A percentile compares a stretch with the other conserved stretches of the same genome.
These are phyloP conservation scores for Linepithema humile DNA, from an alignment of 1,140 invertebrate genomes.

Conservation along the genomic window DNA sequence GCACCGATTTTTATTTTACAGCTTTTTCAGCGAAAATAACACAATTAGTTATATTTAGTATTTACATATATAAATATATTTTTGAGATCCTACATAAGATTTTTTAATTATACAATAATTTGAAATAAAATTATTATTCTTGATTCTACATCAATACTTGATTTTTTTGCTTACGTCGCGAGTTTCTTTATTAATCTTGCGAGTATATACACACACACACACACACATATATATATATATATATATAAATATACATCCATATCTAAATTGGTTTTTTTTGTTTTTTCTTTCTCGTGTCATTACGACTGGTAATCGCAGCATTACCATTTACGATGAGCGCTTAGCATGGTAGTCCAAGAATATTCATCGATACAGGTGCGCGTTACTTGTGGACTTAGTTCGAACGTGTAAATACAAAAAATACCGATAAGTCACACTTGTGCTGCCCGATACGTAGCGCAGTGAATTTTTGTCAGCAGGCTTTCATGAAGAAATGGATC, in stretches of 20 bases:
- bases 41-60: background rate
- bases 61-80: background rate
- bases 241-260: background rate
- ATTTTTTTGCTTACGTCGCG: background rate
- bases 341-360: background rate
- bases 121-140: background rate
- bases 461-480: background rate
- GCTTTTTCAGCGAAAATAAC: no score
- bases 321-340: background rate
- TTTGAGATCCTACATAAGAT: background rate
- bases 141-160: background rate
- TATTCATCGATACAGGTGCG: conserved; percentile 32
- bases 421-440: conserved; percentile 43
- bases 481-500: background rate
- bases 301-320: background rate
- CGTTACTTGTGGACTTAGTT: conserved; percentile 12
- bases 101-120: background rate
- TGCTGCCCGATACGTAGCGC: background rate
- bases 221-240: no score
- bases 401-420: conserved; percentile 26
- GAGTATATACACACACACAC: no score
- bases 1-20: background rate
- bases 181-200: background rate
- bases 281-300: background rate
- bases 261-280: conserved; percentile 7